Conservation (phyloP, 2,113 vertebrate species). For the Bothrops jararaca region DNA sequence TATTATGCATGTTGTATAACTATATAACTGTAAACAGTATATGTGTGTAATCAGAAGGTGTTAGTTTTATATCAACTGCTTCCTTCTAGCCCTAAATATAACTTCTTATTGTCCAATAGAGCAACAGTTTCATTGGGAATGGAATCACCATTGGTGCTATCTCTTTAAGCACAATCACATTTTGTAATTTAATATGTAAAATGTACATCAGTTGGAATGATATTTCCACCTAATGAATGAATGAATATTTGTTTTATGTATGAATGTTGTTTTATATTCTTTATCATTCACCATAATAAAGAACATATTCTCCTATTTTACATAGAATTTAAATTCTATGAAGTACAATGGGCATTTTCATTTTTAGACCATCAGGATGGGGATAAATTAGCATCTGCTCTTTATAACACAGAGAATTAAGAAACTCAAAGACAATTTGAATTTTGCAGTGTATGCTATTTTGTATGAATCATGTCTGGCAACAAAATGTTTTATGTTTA, state of each 20-base stretch:
- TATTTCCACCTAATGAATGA: neutral
- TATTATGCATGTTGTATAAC: neutral
- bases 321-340: neutral
- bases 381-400: neutral
- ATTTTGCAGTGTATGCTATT: conserved; percentile 4
- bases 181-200: neutral
- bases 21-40: too few relatives aligned
- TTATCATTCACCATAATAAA: neutral
- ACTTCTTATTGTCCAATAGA: neutral
- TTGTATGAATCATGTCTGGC: conserved; percentile 12
- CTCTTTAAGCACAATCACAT: neutral
- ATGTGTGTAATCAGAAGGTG: too few relatives aligned
- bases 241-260: neutral
- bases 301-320: neutral
- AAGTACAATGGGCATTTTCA: neutral
- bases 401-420: neutral
- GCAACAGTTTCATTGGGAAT: neutral
- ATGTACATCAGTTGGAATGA: neutral
- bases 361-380: neutral
- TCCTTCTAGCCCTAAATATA: neutral
- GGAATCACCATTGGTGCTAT: neutral
- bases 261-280: neutral
- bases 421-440: neutral
- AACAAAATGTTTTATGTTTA: neutral
- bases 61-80: neutral